Evolutionary conservation across 2,797 vertebrate species (phyloP).

Genomic region (Sebastes oblongus): DNA sequence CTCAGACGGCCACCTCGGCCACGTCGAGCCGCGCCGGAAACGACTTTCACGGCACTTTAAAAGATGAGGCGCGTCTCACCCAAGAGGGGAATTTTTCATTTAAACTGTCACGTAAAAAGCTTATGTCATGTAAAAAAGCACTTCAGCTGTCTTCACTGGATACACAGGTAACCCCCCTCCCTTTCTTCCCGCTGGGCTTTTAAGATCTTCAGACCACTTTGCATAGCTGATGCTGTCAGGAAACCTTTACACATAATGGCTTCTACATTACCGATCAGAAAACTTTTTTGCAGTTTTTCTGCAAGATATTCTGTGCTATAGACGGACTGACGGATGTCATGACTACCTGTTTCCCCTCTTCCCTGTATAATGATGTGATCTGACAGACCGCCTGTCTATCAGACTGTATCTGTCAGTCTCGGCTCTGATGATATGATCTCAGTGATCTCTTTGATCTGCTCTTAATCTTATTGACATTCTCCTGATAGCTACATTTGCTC

Average conservation of each 20-base stretch:
- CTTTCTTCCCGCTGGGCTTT: neutral
- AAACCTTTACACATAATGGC: neutral
- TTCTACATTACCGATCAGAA: neutral
- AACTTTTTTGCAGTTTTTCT: neutral
- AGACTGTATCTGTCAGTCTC: constrained; percentile 1
- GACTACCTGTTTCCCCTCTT: neutral
- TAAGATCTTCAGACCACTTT: constrained; percentile 24
- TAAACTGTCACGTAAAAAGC: constrained; percentile 50
- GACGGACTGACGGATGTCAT: neutral
- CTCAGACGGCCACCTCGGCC: constrained; percentile 17
- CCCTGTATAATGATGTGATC: neutral
- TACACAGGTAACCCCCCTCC: constrained; percentile 22
- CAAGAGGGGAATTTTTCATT: constrained; percentile 34
- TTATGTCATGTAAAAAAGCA: constrained; percentile 38
- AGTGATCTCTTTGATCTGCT: constrained; percentile 27
- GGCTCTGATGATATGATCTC: neutral
- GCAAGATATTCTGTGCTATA: neutral
- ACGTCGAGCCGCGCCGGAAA: neutral
- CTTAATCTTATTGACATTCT: constrained; percentile 42
- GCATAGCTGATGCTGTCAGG: constrained; percentile 11
- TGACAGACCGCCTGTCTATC: neutral
- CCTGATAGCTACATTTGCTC: constrained; percentile 37
- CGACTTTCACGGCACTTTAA: constrained; percentile 38
- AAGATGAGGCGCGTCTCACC: constrained; percentile 13
- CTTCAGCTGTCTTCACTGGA: constrained; percentile 15